Percentiles rank a stretch among this genome's conserved stretches.
Conservation (phyloP, 1,140 invertebrate genomes). For the Ips typographus region DNA sequence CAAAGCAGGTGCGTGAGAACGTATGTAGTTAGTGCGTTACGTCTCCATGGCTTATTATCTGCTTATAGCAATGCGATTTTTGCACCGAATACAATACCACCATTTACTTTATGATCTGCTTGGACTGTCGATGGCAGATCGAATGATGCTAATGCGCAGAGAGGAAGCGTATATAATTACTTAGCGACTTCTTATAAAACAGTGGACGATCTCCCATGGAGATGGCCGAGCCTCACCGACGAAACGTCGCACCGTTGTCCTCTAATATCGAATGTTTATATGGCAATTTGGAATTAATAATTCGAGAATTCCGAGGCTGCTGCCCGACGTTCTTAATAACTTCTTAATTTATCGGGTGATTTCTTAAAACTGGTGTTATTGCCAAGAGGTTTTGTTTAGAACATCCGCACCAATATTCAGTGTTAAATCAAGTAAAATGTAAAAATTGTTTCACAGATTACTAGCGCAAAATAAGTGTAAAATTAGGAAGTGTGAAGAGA, state of each 20-base stretch:
- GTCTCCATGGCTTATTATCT: not conserved
- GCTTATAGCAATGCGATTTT: constrained; percentile 9
- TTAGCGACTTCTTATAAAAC: not conserved
- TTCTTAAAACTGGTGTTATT: constrained; percentile 13
- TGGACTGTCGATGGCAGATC: too few species aligned
- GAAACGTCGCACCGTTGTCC: constrained; percentile 9
- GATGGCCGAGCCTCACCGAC: not conserved
- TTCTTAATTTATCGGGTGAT: constrained; percentile 13
- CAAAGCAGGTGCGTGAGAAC: constrained; percentile 9
- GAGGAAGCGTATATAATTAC: too few species aligned
- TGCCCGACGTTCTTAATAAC: constrained; percentile 9
- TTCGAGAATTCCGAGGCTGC: not conserved
- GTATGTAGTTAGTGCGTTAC: constrained; percentile 14
- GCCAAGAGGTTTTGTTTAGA: not conserved
- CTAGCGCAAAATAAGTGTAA: too few species aligned
- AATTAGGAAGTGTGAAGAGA: too few species aligned
- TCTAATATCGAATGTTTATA: constrained; percentile 12
- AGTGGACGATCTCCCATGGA: constrained; percentile 6
- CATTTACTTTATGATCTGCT: constrained; percentile 4
- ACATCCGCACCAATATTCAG: not conserved
- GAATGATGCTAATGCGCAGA: too few species aligned
- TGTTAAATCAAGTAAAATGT: too few species aligned
- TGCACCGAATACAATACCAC: constrained; percentile 9
- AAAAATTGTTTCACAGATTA: too few species aligned
- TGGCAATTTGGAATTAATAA: constrained; percentile 13